phyloP scores from a whole-genome alignment of 2,113 vertebrate genomes.

The Myrmecophaga tridactyla region DNA sequence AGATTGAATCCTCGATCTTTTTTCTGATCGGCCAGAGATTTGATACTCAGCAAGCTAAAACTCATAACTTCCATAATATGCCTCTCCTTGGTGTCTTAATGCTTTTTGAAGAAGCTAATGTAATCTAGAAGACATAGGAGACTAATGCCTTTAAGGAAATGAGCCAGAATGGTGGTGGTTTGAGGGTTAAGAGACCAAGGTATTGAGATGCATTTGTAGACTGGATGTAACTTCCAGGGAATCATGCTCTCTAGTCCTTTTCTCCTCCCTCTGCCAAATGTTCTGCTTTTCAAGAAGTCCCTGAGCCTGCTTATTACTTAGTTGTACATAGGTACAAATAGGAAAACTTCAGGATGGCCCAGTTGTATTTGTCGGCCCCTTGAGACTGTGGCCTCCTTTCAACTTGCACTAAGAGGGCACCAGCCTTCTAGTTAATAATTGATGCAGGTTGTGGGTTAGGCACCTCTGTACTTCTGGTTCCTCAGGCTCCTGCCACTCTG shows the following conservation, averaged over 20 bases:
- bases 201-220: background rate
- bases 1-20: background rate
- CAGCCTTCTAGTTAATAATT: slow-evolving; percentile 67
- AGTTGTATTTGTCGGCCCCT: slow-evolving; percentile 15
- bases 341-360: slow-evolving; percentile 42
- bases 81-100: background rate
- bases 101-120: background rate
- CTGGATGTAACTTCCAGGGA: background rate
- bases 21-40: background rate
- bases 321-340: slow-evolving; percentile 40
- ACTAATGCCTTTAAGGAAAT: background rate
- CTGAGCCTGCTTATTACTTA: slow-evolving; percentile 39
- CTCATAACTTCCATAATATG: background rate
- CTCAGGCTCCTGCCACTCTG: slow-evolving; percentile 44
- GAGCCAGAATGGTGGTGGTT: background rate
- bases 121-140: background rate
- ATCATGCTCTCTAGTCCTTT: background rate
- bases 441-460: slow-evolving; percentile 54
- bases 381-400: slow-evolving; percentile 42
- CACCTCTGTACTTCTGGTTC: slow-evolving; percentile 52
- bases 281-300: slow-evolving; percentile 62
- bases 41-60: background rate
- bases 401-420: slow-evolving; percentile 30
- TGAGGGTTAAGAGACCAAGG: slow-evolving; percentile 7
- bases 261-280: background rate